Evolutionary conservation across 2,797 vertebrate species (phyloP).

Genomic region (Psittacula echo): DNA sequence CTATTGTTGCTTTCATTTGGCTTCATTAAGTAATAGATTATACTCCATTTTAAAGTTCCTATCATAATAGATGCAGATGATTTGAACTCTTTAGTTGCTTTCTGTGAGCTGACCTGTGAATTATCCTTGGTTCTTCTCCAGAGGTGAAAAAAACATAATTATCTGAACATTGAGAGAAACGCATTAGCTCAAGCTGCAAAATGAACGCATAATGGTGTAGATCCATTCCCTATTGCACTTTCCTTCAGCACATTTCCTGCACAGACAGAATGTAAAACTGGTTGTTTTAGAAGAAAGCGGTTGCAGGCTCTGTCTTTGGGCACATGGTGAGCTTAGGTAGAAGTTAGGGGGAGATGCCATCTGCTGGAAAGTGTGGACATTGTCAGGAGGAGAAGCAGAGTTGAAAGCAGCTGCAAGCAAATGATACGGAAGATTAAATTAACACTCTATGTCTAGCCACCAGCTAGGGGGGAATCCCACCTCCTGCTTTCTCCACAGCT

Average conservation of each 20-base stretch:
- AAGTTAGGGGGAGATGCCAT: constrained; percentile 76
- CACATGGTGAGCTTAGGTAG: constrained; percentile 45
- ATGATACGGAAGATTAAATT: not conserved
- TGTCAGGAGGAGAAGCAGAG: not conserved
- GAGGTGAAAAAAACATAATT: not conserved
- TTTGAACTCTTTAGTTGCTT: constrained; percentile 17
- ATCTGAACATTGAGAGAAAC: not conserved
- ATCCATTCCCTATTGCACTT: not conserved
- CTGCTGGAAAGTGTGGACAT: constrained; percentile 73
- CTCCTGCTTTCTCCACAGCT: not conserved
- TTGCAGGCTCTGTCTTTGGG: constrained; percentile 3
- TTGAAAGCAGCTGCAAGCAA: constrained; percentile 17
- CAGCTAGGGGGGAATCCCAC: not conserved
- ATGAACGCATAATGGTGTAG: not conserved
- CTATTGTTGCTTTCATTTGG: not conserved
- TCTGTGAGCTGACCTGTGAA: constrained; percentile 15
- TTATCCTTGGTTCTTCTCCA: not conserved
- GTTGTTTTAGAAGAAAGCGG: not conserved
- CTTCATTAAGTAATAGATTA: not conserved
- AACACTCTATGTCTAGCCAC: not conserved
- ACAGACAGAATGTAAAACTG: not conserved
- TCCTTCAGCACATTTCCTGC: not conserved
- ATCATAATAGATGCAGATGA: not conserved
- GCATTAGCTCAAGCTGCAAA: not conserved
- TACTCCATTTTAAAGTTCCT: constrained; percentile 17